These are phyloP conservation scores for Horisme vitalbata DNA, from an alignment of 2,888 invertebrate genomes.

Conservation along the genomic window DNA sequence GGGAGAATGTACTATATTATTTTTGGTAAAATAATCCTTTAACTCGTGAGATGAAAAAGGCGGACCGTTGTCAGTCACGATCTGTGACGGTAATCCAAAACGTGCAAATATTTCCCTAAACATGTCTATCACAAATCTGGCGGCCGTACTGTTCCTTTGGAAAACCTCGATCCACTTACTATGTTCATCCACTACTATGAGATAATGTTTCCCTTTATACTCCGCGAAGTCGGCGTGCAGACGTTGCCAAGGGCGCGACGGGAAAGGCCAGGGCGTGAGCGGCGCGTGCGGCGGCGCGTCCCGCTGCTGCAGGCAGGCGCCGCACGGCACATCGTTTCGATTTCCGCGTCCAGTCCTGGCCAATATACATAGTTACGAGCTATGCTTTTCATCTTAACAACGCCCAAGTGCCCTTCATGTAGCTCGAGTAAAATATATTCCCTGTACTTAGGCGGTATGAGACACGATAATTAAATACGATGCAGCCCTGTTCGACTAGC, in stretches of 20 bases:
- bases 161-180: conserved; percentile 36
- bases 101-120: conserved; percentile 25
- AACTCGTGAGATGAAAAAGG: conserved; percentile 27
- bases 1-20: conserved; percentile 2
- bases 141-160: neutral
- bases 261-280: conserved; percentile 27
- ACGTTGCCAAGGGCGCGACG: conserved; percentile 30
- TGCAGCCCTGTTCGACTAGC: neutral
- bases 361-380: conserved; percentile 30
- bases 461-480: neutral
- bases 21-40: conserved; percentile 17
- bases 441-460: neutral
- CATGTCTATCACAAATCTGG: neutral
- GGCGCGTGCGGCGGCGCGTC: conserved; percentile 24
- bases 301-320: conserved; percentile 8
- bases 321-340: conserved; percentile 10
- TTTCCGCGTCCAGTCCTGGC: conserved; percentile 21
- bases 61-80: conserved; percentile 33
- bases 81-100: conserved; percentile 30
- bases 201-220: conserved; percentile 24
- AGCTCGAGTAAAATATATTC: conserved; percentile 7
- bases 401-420: conserved; percentile 23
- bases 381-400: conserved; percentile 30
- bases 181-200: conserved; percentile 32
- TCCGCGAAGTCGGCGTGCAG: conserved; percentile 26